phyloP scores from a whole-genome alignment of 2,113 vertebrate genomes.

The Nannospalax galili region DNA sequence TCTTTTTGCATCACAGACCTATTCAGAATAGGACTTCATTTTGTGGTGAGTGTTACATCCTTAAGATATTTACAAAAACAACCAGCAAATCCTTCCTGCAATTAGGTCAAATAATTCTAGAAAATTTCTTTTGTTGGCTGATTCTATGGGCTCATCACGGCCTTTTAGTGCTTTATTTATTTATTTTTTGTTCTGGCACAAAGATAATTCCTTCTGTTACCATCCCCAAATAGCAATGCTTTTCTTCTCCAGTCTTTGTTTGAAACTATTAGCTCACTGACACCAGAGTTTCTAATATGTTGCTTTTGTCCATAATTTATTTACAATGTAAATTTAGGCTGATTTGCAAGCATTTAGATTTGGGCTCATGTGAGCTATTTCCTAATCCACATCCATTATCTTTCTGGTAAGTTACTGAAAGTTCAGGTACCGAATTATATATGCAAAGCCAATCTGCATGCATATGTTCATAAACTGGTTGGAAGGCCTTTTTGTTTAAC shows the following conservation, averaged over 20 bases:
- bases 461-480: not conserved
- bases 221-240: conserved; percentile 82
- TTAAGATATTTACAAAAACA: conserved; percentile 76
- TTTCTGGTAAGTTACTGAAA: conserved; percentile 55
- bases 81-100: conserved; percentile 71
- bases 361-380: conserved; percentile 72
- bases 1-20: conserved; percentile 66
- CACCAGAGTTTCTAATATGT: conserved; percentile 77
- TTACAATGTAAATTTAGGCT: conserved; percentile 79
- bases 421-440: not conserved
- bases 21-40: conserved; percentile 68
- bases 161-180: conserved; percentile 71
- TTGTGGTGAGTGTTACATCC: conserved; percentile 62
- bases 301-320: conserved; percentile 79
- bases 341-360: conserved; percentile 77
- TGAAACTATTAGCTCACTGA: conserved; percentile 83
- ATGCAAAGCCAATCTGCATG: not conserved
- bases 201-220: conserved; percentile 86
- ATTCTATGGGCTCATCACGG: conserved; percentile 82
- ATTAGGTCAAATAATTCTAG: conserved; percentile 86
- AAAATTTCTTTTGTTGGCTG: conserved; percentile 85
- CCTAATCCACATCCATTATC: conserved; percentile 53
- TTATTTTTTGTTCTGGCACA: conserved; percentile 69
- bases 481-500: not conserved
- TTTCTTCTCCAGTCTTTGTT: conserved; percentile 84